These are phyloP conservation scores for Opisthograptis luteolata DNA, from an alignment of 2,888 invertebrate genomes.

Conservation along the genomic window DNA sequence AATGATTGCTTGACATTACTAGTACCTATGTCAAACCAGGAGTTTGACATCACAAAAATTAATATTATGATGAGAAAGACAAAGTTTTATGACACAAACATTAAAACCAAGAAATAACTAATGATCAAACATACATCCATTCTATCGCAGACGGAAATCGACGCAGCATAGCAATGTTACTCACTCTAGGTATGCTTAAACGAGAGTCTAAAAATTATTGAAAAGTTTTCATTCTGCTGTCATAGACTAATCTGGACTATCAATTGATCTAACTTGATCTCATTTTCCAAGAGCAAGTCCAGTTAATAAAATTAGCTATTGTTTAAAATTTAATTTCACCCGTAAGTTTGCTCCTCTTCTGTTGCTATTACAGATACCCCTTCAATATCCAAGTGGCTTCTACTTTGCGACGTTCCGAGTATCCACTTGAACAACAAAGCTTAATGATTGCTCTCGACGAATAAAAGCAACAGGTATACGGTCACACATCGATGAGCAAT, in stretches of 20 bases:
- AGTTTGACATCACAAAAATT: background rate
- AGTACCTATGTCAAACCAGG: too few relatives aligned
- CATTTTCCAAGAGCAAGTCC: too few relatives aligned
- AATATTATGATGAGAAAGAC: background rate
- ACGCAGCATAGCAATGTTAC: background rate
- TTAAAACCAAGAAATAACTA: conserved; percentile 5
- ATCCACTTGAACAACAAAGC: conserved; percentile 47
- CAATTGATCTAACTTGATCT: too few relatives aligned
- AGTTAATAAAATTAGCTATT: too few relatives aligned
- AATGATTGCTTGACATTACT: too few relatives aligned
- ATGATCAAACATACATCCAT: conserved; percentile 1
- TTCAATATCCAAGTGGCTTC: background rate
- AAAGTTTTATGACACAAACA: background rate
- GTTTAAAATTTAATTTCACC: too few relatives aligned
- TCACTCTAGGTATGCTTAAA: too few relatives aligned
- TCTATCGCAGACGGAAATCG: background rate
- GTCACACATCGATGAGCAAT: conserved; percentile 76
- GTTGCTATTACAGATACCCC: background rate
- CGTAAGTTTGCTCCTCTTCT: too few relatives aligned
- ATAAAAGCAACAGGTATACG: conserved; percentile 56
- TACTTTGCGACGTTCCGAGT: conserved; percentile 4
- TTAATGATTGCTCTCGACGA: conserved; percentile 65
- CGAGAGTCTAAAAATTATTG: background rate
- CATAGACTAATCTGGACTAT: too few relatives aligned
- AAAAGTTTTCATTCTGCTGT: too few relatives aligned